These are phyloP conservation scores for Eilema griseolum DNA, from an alignment of 2,888 invertebrate genomes.

Conservation along the genomic window DNA sequence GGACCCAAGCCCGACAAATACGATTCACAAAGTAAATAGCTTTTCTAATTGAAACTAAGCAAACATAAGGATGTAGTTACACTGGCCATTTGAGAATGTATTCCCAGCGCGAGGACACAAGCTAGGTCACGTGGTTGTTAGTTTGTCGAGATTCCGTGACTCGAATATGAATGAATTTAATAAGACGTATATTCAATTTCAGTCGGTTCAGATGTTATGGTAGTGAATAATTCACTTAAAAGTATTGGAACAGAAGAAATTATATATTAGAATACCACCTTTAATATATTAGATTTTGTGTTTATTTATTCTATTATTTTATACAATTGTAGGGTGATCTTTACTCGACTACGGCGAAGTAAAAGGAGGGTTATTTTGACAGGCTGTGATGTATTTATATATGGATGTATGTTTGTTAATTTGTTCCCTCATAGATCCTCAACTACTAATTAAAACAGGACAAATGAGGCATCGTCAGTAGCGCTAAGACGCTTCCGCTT, in stretches of 20 bases:
- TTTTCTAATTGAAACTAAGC: not conserved
- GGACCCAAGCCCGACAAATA: not conserved
- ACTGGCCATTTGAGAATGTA: not conserved
- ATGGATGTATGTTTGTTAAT: too few species aligned
- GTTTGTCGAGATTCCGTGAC: not conserved
- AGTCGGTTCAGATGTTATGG: not conserved
- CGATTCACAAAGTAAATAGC: slow-evolving; percentile 1
- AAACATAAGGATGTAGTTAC: slow-evolving; percentile 1
- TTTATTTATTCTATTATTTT: not conserved
- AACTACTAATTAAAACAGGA: too few species aligned
- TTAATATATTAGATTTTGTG: not conserved
- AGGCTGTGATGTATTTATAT: too few species aligned
- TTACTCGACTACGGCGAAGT: too few species aligned
- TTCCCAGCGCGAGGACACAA: not conserved
- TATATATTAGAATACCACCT: too few species aligned
- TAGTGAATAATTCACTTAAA: not conserved
- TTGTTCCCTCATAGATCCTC: too few species aligned
- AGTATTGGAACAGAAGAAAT: not conserved
- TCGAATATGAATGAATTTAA: slow-evolving; percentile 1
- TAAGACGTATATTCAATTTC: not conserved
- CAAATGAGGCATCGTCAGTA: too few species aligned
- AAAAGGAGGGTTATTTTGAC: too few species aligned
- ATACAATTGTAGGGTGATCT: not conserved
- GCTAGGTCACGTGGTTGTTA: not conserved
- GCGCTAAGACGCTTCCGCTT: too few species aligned